Evolutionary conservation across 2,888 invertebrate genomes (phyloP), one percentile per base, ranked within the genome.

Genomic region (Tetheella fluctuosa): DNA sequence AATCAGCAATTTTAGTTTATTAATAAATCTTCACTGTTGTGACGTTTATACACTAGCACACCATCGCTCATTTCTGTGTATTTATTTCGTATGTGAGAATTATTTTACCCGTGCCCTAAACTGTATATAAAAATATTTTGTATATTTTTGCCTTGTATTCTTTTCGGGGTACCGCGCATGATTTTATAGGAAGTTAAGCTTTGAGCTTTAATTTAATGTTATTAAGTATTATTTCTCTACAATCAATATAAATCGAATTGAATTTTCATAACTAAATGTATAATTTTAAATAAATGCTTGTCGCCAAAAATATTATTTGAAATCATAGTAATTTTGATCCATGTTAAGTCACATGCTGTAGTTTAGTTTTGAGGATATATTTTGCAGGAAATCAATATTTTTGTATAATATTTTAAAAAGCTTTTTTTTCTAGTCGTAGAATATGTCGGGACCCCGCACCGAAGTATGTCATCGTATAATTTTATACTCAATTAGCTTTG

Each of bases 141-240:
- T 79, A 73, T 76, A 77, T 77, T 71, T 77, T 79, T 75, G 73
- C 71, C 71, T 71, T 67, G 59, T 62, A 70, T n/a, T 68, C 59
- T 60, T 73, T 76, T 71, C 68, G 65, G 63, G 72, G 73, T 69
- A 71, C 73, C 70, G 69, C 63, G 67, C 60, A 53, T 61, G 10
- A 48, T 48, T 48, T 48, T 10, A 53, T 25, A 53, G 13, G 12
- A 53, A n/a, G 28, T n/a, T 23, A 15, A 1, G n/a, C 1, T 23
- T 53, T 53, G 25, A 48, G 42, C n/a, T 39, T 34, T 39, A 39
- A 39, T n/a, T 0, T 39, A n/a, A 39, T 39, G 4, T 1, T 34
- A 13, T 13, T 34, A 7, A 2, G n/a, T 15, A 37, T 15, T 15
- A n/a, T n/a, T 39, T 39, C 13, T 34, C 12, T 39, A 5, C 39